Percentiles rank a stretch among this genome's conserved stretches.
phyloP scores from a whole-genome alignment of 2,797 vertebrate species.

The Zalophus californianus region DNA sequence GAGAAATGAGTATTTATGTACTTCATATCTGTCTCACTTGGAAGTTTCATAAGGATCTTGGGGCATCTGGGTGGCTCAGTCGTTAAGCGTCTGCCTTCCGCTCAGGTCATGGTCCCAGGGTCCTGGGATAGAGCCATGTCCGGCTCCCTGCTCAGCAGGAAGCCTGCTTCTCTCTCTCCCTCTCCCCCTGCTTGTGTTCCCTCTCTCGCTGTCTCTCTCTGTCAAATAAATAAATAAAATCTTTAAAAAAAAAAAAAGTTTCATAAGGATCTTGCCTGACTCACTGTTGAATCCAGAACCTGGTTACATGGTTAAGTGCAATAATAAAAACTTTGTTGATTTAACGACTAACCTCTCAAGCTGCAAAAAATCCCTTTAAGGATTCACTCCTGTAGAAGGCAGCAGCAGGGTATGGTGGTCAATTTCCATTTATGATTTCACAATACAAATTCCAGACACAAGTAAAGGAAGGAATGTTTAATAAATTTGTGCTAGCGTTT shows the following conservation, averaged over 20 bases:
- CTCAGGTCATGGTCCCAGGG: no score
- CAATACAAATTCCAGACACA: conserved; percentile 18
- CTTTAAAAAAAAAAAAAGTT: neutral
- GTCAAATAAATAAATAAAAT: no score
- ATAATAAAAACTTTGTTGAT: neutral
- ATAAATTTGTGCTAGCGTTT: neutral
- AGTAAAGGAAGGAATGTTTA: conserved; percentile 15
- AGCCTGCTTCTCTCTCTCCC: no score
- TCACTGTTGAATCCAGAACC: conserved; percentile 31
- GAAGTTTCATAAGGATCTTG: neutral
- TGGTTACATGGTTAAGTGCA: neutral
- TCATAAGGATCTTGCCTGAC: neutral
- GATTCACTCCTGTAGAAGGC: conserved; percentile 42
- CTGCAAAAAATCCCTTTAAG: conserved; percentile 38
- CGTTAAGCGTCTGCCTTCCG: no score
- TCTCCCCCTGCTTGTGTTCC: no score
- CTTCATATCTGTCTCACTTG: neutral
- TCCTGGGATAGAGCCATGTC: no score
- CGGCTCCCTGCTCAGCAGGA: no score
- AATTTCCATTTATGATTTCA: conserved; percentile 47
- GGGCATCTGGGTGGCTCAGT: no score
- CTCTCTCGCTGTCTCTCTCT: no score
- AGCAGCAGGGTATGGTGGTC: neutral
- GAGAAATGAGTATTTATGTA: neutral
- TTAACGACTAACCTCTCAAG: neutral